Evolutionary conservation across 1,140 invertebrate species (phyloP), one percentile per base, ranked within the genome.

Genomic region (Teleopsis dalmanni): DNA sequence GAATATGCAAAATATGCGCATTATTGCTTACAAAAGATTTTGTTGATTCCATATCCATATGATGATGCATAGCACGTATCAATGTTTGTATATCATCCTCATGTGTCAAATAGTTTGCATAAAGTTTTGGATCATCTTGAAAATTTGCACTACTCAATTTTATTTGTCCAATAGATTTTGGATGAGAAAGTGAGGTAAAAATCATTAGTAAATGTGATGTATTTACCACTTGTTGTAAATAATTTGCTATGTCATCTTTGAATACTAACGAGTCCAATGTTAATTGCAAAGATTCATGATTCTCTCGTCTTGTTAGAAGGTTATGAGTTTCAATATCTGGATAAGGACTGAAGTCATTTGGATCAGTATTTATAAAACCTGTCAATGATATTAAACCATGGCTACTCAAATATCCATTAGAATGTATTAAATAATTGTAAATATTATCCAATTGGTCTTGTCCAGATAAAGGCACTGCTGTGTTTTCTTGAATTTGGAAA

Each of bases 31-130:
- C 69, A 60, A 87, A 78, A 0, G 81, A 59, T 69, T 4, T 75
- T 57, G 16, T 88, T 59, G 23, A 75, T 57, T n/a, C 82, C 65
- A 0, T 77, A 71, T 11, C 73, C 58, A 58, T 79, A 75, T 10
- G 85, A 78, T 81, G 73, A 54, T 80, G 78, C 8, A 87, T 75
- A 3, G 81, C 84, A 5, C 82, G 78, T 2, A 89, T 56, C 31
- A 85, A 63, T 0, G 83, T 83, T 11, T 76, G 74, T 9, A 83
- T 44, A 55, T 88, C 85, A 14, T 74, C 71, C 4, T 73, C 66
- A 44, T 81, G 70, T 0, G 71, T 67, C 26, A 88, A 79, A 56
- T 87, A 89, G 50, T 86, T 84, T 0, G 83, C 80, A 50, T 85
- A 76, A 19, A 93, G 73, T 22, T 78, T 72, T 0, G 88, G 88